Evolutionary conservation across 2,113 vertebrate species (phyloP), one percentile per base, ranked within the genome.

Genomic region (Lagopus leucura): DNA sequence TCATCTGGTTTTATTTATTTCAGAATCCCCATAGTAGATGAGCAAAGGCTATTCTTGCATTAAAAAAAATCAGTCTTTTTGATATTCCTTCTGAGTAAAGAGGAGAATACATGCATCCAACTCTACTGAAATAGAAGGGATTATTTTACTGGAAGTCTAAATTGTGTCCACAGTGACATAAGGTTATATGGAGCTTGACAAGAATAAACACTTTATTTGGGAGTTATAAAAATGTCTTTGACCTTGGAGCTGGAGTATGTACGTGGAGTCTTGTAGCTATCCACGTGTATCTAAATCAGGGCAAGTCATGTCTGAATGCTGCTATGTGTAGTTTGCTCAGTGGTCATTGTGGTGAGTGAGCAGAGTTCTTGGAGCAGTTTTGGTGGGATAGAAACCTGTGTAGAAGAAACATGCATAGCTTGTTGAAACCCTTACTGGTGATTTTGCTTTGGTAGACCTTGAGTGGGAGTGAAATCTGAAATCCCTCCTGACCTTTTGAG

Each of bases 141-240:
- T 76, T 83, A 25, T 71, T 93, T 93, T 93, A 32, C 60, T 88
- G 12, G 36, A 71, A 91, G 71, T 64, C 38, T 54, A 24, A 70
- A n/a, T 60, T 85, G 64, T 89, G 67, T 81, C 79, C 70, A n/a
- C 60, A 67, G 76, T 74, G 64, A 82, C 28, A 36, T 55, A 47
- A 85, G 58, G 69, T 82, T 92, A 64, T 55, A 57, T 36, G 69
- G 66, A 94, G 67, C 82, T 66, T 80, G 91, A 80, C 85, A 91
- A 80, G 55, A 96, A 86, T 91, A 95, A 94, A 92, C 52, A 50
- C 64, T 88, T 54, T 61, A 81, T 93, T 87, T 58, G 50, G 58
- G 86, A 89, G 36, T 72, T 88, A 82, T 57, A 74, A 82, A 94
- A 94, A 82, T 90, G 63, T 58, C 74, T 94, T 94, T 92, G 81